Conservation (phyloP, 2,888 invertebrate species). For the Punctoribates punctum region DNA sequence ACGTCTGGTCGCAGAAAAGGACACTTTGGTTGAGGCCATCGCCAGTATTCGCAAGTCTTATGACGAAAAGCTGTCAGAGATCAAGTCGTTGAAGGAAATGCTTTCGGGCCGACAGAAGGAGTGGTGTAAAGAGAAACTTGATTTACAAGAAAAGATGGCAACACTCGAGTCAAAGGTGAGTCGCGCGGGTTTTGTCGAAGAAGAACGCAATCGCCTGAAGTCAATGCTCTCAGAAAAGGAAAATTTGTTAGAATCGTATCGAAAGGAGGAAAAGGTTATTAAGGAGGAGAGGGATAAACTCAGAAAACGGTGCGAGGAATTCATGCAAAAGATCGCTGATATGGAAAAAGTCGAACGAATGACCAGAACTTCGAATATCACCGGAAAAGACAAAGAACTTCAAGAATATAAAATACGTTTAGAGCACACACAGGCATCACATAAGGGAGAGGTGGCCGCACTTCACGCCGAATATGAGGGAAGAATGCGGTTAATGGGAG, state of each 20-base stretch:
- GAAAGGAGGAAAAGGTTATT: constrained; percentile 65
- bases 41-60: constrained; percentile 63
- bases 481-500: constrained; percentile 72
- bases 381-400: constrained; percentile 73
- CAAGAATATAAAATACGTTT: constrained; percentile 45
- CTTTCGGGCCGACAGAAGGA: constrained; percentile 60
- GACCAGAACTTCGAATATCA: constrained; percentile 63
- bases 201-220: constrained; percentile 66
- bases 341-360: constrained; percentile 80
- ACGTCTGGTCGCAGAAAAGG: constrained; percentile 74
- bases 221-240: constrained; percentile 70
- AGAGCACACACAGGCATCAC: constrained; percentile 61
- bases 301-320: constrained; percentile 66
- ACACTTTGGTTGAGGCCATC: constrained; percentile 67
- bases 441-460: constrained; percentile 73
- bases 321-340: constrained; percentile 61
- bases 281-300: constrained; percentile 64
- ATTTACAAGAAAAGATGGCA: constrained; percentile 59
- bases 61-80: constrained; percentile 62
- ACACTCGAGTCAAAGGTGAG: constrained; percentile 53
- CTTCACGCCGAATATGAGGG: constrained; percentile 79
- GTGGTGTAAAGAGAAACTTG: constrained; percentile 70
- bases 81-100: constrained; percentile 64
- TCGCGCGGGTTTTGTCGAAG: constrained; percentile 53
- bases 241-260: constrained; percentile 66